Evolutionary conservation across 2,888 invertebrate species (phyloP), one percentile per base, ranked within the genome.

Genomic region (Leucania comma): DNA sequence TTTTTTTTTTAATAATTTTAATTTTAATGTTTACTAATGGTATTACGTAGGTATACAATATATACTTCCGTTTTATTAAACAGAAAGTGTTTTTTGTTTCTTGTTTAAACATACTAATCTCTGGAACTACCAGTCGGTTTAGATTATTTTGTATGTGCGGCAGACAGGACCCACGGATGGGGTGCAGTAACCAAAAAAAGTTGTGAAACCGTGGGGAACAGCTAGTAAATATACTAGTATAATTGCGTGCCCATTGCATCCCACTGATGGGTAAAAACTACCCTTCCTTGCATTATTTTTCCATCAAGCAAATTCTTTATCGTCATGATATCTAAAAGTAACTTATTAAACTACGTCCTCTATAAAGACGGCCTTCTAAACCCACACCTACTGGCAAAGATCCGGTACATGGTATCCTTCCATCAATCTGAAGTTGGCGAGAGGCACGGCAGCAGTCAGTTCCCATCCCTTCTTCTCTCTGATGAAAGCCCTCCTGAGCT

Each of bases 371-470:
- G 42, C 1, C 12, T 22, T 20, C 1, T n/a, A 9, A 1, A 26
- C 46, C 10, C 24, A 22, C 4, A 32, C 97, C 97, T 93, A 98
- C 98, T 97, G 97, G 97, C 98, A 98, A 60, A 99, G 94, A 90
- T 98, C 98, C 20, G 98, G 98, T 10, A 99, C 98, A 90, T 98
- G 98, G 88, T 99, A 99, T 0, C 98, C 99, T 92, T 98, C 98
- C 91, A 98, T 97, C 50, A 99, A 95, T 42, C 98, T 96, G 91
- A 98, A 98, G 91, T 98, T 98, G 4, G 98, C 98, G 56, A 99
- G 96, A 0, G 98, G 98, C 9, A 98, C 98, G 0, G 98, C 98
- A 94, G 98, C 98, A 0, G 98, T 98, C 59, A 99, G 97, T 90
- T 99, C 98, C 98, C 98, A 98, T 38, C 97, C 97, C 84, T 97